Evolutionary conservation across 2,113 vertebrate genomes (phyloP), one percentile per base, ranked within the genome.

Genomic region (Lates calcarifer): DNA sequence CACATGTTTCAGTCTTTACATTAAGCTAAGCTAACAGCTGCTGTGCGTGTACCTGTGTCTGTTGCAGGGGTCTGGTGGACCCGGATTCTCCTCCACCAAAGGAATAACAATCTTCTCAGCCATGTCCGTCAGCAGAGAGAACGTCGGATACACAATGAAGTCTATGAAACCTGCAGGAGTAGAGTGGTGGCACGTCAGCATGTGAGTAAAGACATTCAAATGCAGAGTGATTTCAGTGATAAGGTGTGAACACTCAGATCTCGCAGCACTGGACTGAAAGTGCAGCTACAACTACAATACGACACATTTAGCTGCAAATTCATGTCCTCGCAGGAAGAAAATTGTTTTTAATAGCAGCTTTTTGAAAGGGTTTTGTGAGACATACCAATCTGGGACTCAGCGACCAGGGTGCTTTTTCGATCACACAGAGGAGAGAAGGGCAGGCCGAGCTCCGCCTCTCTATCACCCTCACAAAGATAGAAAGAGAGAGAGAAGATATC

Each of bases 121-220:
- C 95, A 98, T 96, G 6, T 99, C 97, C 0, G 96, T 98, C 89
- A 99, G 89, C 76, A 99, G 95, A 12, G 96, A 97, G 93, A 99
- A 98, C 0, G 97, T 98, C 5, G 98, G 98, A 70, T 98, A 97
- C 90, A 99, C 97, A 7, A 99, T 99, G 88, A 99, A 98, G 82
- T 99, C 97, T 0, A 99, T 98, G 90, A 99, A 99, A 7, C 97
- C 98, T 98, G 92, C 0, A 24, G 65, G 63, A 77, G 31, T 20
- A 67, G n/a, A 69, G 74, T 31, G 2, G 7, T 6, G 22, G 9
- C 6, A 0, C 0, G 53, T 76, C 20, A 83, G 9, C 11, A 62
- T 61, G 39, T 43, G 18, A 66, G 29, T 15, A 29, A 58, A 64
- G 5, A 67, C 29, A 29, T 51, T 0, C 1, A 20, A 66, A 26